Percentiles rank a stretch among this genome's conserved stretches.
phyloP scores from a whole-genome alignment of 2,888 invertebrate genomes.

The Cybosia mesomella region DNA sequence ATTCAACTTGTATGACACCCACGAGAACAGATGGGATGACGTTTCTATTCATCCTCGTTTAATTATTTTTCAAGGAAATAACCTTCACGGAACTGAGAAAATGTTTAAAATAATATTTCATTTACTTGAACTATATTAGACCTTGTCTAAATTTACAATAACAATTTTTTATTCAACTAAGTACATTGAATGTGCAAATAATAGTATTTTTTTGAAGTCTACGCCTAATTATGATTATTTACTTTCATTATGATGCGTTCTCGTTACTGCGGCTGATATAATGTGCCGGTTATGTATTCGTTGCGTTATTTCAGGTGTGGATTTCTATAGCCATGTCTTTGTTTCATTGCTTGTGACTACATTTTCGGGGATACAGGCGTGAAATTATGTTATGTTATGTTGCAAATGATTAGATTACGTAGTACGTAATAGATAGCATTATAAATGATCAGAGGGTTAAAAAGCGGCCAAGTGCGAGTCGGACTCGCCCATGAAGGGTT shows the following conservation, averaged over 20 bases:
- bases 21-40: no score
- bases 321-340: background rate
- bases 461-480: no score
- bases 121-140: background rate
- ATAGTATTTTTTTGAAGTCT: background rate
- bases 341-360: no score
- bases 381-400: no score
- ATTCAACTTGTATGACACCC: no score
- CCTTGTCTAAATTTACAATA: background rate
- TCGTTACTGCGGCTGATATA: background rate
- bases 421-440: no score
- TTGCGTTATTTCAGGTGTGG: background rate
- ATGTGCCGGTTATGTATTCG: background rate
- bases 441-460: no score
- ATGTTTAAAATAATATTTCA: background rate
- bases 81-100: background rate
- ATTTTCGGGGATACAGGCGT: no score
- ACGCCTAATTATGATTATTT: slow-evolving; percentile 1
- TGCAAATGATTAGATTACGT: no score
- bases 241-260: slow-evolving; percentile 4
- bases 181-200: background rate
- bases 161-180: background rate
- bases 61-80: background rate
- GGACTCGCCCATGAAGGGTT: no score
- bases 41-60: background rate